Evolutionary conservation across 2,888 invertebrate species (phyloP).

Genomic region (Hedya salicella): DNA sequence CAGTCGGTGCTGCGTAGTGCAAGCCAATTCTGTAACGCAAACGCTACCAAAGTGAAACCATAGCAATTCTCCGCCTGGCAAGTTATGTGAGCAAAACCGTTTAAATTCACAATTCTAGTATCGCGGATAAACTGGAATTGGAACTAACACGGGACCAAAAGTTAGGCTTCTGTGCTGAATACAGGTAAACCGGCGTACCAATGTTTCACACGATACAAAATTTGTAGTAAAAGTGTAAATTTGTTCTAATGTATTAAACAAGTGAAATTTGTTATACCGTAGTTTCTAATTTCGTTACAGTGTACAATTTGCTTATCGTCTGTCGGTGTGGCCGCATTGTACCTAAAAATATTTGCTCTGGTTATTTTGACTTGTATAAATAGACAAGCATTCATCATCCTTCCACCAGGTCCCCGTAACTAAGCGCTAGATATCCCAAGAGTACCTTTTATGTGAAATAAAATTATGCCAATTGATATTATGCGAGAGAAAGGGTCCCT

Average conservation of each 20-base stretch:
- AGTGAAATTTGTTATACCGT: too few relatives aligned
- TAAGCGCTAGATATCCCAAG: too few relatives aligned
- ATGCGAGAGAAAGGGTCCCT: not conserved
- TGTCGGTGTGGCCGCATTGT: too few relatives aligned
- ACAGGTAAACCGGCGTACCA: not conserved
- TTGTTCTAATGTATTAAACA: too few relatives aligned
- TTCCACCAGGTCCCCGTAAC: too few relatives aligned
- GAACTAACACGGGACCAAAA: slow-evolving; percentile 11
- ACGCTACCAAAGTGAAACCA: not conserved
- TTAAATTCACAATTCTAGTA: slow-evolving; percentile 13
- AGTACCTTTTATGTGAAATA: not conserved
- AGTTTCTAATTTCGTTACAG: too few relatives aligned
- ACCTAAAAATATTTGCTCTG: too few relatives aligned
- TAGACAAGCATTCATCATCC: too few relatives aligned
- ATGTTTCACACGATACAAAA: not conserved
- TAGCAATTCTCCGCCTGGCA: slow-evolving; percentile 3
- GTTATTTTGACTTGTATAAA: too few relatives aligned
- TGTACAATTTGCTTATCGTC: too few relatives aligned
- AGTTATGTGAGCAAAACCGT: slow-evolving; percentile 9
- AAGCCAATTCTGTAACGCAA: not conserved
- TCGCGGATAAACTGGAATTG: slow-evolving; percentile 6
- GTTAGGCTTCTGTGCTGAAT: slow-evolving; percentile 7
- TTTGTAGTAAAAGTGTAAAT: not conserved
- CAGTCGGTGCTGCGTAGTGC: not conserved
- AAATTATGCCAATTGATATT: not conserved